Evolutionary conservation across 37 sponge, comb jelly and placozoan genomes (phyloP).

Genomic region (Mnemiopsis leidyi): DNA sequence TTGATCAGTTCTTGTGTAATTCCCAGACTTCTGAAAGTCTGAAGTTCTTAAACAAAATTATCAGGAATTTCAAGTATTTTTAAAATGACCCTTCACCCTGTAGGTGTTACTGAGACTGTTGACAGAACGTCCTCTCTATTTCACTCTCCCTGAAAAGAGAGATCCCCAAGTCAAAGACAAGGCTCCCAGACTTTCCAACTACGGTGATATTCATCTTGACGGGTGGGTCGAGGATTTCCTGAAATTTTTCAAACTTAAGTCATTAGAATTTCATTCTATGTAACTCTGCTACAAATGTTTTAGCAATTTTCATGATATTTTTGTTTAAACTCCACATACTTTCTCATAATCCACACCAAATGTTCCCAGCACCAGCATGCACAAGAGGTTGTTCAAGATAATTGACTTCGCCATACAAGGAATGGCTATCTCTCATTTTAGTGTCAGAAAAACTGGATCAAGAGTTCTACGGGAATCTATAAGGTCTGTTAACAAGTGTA

Average conservation of each 20-base stretch:
- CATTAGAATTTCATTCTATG: too few species aligned
- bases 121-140: slow-evolving; percentile 40
- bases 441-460: slow-evolving; percentile 57
- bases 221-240: too few species aligned
- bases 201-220: slow-evolving; percentile 42
- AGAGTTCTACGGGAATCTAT: slow-evolving; percentile 50
- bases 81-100: too few species aligned
- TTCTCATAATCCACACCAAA: too few species aligned
- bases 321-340: too few species aligned
- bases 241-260: too few species aligned
- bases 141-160: slow-evolving; percentile 57
- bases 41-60: too few species aligned
- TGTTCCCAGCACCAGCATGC: slow-evolving; percentile 57
- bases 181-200: background rate
- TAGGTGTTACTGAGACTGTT: slow-evolving; percentile 37
- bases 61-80: too few species aligned
- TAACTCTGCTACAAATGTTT: too few species aligned
- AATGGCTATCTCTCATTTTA: slow-evolving; percentile 45
- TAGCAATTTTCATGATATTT: too few species aligned
- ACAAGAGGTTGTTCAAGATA: slow-evolving; percentile 59
- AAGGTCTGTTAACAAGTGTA: background rate
- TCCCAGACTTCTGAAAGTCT: too few species aligned
- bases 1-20: too few species aligned
- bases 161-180: slow-evolving; percentile 15
- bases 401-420: slow-evolving; percentile 64